Base-by-base conservation (phyloP, 2,113 vertebrate species). In the Sakesphorus luctuosus region DNA sequence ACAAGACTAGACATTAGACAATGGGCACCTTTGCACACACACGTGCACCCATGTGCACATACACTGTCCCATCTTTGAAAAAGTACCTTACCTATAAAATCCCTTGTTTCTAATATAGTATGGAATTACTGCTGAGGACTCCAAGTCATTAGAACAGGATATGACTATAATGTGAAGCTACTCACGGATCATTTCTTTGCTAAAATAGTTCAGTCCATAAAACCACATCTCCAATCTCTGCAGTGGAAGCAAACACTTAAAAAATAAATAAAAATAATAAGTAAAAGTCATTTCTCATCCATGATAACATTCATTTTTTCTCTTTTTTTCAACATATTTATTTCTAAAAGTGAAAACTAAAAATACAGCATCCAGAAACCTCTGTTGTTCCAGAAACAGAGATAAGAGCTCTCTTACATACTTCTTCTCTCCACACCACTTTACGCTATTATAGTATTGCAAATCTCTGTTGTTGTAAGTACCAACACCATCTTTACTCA, bases 41-140 rank as follows among this genome's bases (percentile, higher is more conserved):
- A 65, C 2, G 0, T 4, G 3, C 26, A 49, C 6, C 1, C 21
- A 40, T 24, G 6, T 21, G 61, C 53, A 49, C 14, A 38, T 10
- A 17, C 4, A 5, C 29, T 5, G 1, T 44, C 35, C 18, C 44
- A 36, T 33, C 56, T 67, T 72, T 72, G 56, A 33, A 67, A 40
- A 72, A 15, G 19, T 65, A n/a, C 14, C 43, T 35, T 59, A 47
- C 43, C 35, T 72, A 46, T 61, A 61, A 61, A 94, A 68, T 44
- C 36, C 19, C 9, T 76, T 75, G 62, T 65, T 53, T 58, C 12
- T 52, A 29, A 25, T 23, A 36, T 13, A 50, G 3, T 10, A 33
- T 47, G 38, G 43, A 77, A 69, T 76, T 69, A n/a, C 59, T 82
- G 35, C 49, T 79, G 36, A 35, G 28, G 19, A 59, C 61, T 82